phyloP scores from a whole-genome alignment of 2,888 invertebrate genomes.

The Gymnoscelis rufifasciata region DNA sequence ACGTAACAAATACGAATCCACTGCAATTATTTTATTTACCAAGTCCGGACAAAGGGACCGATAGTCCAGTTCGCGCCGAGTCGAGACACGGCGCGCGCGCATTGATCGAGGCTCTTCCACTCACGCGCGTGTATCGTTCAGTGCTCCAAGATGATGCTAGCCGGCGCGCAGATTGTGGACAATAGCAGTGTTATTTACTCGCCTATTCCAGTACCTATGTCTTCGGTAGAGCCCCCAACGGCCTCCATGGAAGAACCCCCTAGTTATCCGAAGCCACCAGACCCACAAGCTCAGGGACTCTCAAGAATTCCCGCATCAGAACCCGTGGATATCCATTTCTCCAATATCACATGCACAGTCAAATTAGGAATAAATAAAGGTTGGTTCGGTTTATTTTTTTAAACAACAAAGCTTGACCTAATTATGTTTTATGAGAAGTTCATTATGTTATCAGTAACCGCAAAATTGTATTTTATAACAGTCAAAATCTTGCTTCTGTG shows the following conservation, averaged over 20 bases:
- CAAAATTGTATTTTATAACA: not conserved
- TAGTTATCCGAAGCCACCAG: conserved; percentile 18
- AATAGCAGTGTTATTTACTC: conserved; percentile 53
- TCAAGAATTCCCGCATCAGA: conserved; percentile 54
- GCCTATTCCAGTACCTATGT: conserved; percentile 8
- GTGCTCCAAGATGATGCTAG: conserved; percentile 61
- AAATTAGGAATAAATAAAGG: conserved; percentile 86
- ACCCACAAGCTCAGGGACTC: conserved; percentile 33
- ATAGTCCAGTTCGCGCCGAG: conserved; percentile 32
- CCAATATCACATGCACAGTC: conserved; percentile 85
- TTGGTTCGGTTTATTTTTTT: conserved; percentile 45
- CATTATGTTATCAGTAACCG: not conserved
- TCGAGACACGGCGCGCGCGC: conserved; percentile 47
- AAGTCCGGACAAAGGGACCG: conserved; percentile 49
- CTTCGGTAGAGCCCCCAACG: conserved; percentile 1
- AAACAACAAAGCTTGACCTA: no score
- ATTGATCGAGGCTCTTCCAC: conserved; percentile 47
- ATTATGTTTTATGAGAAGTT: no score
- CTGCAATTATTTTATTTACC: conserved; percentile 49
- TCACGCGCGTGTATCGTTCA: conserved; percentile 46
- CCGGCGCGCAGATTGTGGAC: conserved; percentile 67
- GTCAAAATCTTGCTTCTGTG: no score
- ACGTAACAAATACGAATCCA: conserved; percentile 38
- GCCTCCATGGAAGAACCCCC: not conserved
- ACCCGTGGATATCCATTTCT: conserved; percentile 85